Conservation (phyloP, 2,797 vertebrate genomes). For the Gymnodraco acuticeps region DNA sequence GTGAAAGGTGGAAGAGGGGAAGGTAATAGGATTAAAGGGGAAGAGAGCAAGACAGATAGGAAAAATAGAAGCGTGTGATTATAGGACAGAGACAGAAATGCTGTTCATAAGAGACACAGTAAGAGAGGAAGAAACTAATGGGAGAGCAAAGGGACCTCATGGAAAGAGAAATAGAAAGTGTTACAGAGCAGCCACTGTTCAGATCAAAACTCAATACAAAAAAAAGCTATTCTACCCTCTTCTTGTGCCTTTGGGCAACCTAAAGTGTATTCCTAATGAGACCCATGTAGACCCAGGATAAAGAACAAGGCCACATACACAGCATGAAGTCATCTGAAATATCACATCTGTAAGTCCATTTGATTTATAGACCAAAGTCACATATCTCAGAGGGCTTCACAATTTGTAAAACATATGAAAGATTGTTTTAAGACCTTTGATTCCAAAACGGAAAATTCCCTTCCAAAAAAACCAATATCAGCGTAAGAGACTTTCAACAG, state of each 20-base stretch:
- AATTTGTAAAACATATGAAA: not conserved
- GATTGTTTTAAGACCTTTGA: not conserved
- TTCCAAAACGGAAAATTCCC: not conserved
- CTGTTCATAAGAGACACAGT: slow-evolving; percentile 13
- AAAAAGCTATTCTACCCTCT: slow-evolving; percentile 33
- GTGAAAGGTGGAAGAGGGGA: slow-evolving; percentile 5
- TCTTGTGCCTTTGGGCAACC: slow-evolving; percentile 26
- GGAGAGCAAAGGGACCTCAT: slow-evolving; percentile 13
- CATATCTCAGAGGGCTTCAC: not conserved
- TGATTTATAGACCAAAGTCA: not conserved
- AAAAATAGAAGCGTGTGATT: slow-evolving; percentile 31
- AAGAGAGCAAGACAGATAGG: slow-evolving; percentile 28
- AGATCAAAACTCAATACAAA: slow-evolving; percentile 24
- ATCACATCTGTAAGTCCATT: not conserved
- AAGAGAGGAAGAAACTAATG: slow-evolving; percentile 34
- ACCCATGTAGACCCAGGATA: not conserved
- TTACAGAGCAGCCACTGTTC: slow-evolving; percentile 26
- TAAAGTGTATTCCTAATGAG: slow-evolving; percentile 40
- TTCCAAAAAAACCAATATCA: not conserved
- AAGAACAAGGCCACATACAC: not conserved
- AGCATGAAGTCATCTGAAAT: not conserved
- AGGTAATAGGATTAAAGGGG: slow-evolving; percentile 44
- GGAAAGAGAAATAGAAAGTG: slow-evolving; percentile 38
- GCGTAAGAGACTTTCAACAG: not conserved
- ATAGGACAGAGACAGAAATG: slow-evolving; percentile 39